phyloP scores from a whole-genome alignment of 2,113 vertebrate species.

The Nothocercus julius region DNA sequence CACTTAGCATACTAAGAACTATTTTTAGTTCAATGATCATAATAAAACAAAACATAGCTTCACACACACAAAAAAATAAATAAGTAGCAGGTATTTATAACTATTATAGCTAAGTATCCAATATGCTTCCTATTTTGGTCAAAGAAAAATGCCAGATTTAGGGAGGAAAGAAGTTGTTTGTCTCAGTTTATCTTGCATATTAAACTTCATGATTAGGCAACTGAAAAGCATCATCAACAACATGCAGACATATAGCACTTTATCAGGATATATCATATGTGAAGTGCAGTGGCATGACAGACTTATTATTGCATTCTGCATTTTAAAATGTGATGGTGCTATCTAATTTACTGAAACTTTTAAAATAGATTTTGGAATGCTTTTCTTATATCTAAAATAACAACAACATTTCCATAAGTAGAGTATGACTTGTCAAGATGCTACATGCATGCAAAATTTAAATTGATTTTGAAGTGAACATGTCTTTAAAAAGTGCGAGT shows the following conservation, averaged over 20 bases:
- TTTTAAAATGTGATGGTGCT: neutral
- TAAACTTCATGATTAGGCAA: neutral
- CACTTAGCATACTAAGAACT: constrained; percentile 32
- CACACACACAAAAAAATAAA: neutral
- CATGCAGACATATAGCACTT: neutral
- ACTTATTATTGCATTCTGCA: neutral
- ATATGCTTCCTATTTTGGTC: neutral
- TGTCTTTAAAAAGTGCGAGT: neutral
- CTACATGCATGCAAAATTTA: neutral
- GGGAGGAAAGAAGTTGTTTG: neutral
- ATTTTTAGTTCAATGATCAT: constrained; percentile 46
- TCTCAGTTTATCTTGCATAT: neutral
- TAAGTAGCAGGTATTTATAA: neutral
- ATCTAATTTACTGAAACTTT: neutral
- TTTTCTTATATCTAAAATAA: neutral
- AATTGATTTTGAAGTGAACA: neutral
- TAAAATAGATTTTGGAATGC: neutral
- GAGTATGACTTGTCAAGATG: neutral
- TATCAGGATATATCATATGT: neutral
- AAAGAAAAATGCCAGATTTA: neutral
- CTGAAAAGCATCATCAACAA: neutral
- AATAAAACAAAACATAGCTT: neutral
- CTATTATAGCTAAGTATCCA: neutral
- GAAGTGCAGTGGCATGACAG: neutral
- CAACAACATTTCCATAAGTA: neutral